Percentiles rank a stretch among this genome's conserved stretches.
phyloP scores from a whole-genome alignment of 2,888 invertebrate genomes.

The Acrobeloides nanus region DNA sequence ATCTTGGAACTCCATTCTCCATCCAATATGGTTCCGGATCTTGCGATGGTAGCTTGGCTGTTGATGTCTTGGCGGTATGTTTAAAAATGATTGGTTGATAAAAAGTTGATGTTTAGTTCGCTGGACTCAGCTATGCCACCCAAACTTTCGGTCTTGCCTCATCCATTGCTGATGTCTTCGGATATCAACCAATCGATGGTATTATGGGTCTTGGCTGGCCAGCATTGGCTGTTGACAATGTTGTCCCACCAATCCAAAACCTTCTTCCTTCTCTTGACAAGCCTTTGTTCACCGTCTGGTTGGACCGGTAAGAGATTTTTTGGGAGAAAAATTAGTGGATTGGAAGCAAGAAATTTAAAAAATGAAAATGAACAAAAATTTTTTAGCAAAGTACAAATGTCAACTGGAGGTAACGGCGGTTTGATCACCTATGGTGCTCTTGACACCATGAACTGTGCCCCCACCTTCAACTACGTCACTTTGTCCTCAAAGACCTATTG shows the following conservation, averaged over 20 bases:
- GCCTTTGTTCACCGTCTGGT: conserved; percentile 56
- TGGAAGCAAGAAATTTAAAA: too few relatives aligned
- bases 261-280: conserved; percentile 70
- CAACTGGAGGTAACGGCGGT: background rate
- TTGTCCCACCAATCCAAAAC: conserved; percentile 75
- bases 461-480: too few relatives aligned
- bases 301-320: conserved; percentile 3
- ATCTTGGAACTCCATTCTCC: too few relatives aligned
- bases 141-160: conserved; percentile 40
- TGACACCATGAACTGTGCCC: conserved; percentile 7
- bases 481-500: too few relatives aligned
- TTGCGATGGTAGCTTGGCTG: too few relatives aligned
- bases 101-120: too few relatives aligned
- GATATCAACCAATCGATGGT: conserved; percentile 45
- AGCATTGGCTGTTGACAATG: conserved; percentile 75
- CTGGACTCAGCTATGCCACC: conserved; percentile 28
- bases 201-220: conserved; percentile 50
- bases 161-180: conserved; percentile 35
- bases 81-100: too few relatives aligned
- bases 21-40: too few relatives aligned
- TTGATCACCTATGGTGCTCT: conserved; percentile 9
- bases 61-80: too few relatives aligned
- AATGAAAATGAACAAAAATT: too few relatives aligned
- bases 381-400: too few relatives aligned
- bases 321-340: too few relatives aligned